phyloP scores from a whole-genome alignment of 2,888 invertebrate genomes.

The Amphiduros pacificus region DNA sequence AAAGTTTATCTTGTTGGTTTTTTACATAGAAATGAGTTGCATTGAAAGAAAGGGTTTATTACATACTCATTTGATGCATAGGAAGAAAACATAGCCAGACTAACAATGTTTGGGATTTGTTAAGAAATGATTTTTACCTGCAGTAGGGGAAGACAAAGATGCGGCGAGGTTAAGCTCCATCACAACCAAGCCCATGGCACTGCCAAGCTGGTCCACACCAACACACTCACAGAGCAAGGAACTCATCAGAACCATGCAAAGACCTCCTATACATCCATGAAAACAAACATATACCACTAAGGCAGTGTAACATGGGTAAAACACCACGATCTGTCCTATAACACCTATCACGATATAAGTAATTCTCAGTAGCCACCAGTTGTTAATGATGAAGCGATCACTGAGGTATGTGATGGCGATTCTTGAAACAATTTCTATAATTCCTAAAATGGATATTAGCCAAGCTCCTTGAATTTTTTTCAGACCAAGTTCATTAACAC shows the following conservation, averaged over 20 bases:
- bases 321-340: conserved; percentile 1
- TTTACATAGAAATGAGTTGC: background rate
- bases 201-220: background rate
- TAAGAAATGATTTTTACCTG: too few relatives aligned
- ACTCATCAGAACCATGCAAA: conserved; percentile 1
- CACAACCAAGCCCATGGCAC: conserved; percentile 13
- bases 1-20: background rate
- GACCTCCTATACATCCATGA: conserved; percentile 8
- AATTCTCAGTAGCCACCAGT: background rate
- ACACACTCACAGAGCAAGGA: background rate
- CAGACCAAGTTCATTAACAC: background rate
- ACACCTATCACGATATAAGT: conserved; percentile 4
- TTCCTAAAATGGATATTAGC: background rate
- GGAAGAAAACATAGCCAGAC: too few relatives aligned
- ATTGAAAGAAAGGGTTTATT: background rate
- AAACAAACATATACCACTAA: background rate
- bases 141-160: background rate
- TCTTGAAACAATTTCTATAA: conserved; percentile 3
- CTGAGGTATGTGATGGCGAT: background rate
- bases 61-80: too few relatives aligned
- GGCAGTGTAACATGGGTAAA: background rate
- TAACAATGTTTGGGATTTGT: too few relatives aligned
- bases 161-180: conserved; percentile 1
- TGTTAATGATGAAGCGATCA: background rate
- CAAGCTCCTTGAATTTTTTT: background rate